These are phyloP conservation scores for Homalodisca vitripennis DNA, from an alignment of 1,140 invertebrate species.

Conservation along the genomic window DNA sequence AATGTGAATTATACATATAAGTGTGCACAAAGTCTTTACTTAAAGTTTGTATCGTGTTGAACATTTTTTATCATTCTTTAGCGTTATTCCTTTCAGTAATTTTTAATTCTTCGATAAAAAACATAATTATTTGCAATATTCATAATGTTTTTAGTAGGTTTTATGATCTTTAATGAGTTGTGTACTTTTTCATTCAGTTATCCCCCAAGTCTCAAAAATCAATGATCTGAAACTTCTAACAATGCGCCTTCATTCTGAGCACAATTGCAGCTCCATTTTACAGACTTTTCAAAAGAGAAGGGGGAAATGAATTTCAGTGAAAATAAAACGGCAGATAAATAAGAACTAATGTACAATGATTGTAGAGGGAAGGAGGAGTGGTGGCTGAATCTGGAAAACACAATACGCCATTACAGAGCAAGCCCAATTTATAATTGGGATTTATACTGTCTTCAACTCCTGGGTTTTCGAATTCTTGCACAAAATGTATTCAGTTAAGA, in stretches of 20 bases:
- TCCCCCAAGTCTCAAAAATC: too few species aligned
- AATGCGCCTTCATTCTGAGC: neutral
- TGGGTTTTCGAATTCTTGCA: neutral
- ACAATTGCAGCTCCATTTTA: constrained; percentile 1
- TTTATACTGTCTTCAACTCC: neutral
- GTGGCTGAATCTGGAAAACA: neutral
- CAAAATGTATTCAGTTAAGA: too few species aligned
- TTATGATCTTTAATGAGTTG: too few species aligned
- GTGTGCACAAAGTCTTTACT: too few species aligned
- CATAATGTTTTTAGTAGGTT: too few species aligned
- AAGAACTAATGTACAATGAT: constrained; percentile 28
- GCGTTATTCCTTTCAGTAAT: too few species aligned
- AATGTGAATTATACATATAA: too few species aligned
- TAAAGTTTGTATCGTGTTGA: too few species aligned
- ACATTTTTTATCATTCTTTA: too few species aligned
- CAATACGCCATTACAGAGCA: neutral
- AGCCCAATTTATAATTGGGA: constrained; percentile 10
- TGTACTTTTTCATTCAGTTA: too few species aligned
- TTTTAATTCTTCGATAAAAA: too few species aligned
- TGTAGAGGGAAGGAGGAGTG: neutral
- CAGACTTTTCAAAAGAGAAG: constrained; percentile 5
- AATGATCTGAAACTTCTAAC: constrained; percentile 2
- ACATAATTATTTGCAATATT: too few species aligned
- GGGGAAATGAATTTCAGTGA: constrained; percentile 26
- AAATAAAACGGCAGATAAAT: constrained; percentile 26